Evolutionary conservation across 2,888 invertebrate genomes (phyloP).

Genomic region (Hirtodrosophila duncani): DNA sequence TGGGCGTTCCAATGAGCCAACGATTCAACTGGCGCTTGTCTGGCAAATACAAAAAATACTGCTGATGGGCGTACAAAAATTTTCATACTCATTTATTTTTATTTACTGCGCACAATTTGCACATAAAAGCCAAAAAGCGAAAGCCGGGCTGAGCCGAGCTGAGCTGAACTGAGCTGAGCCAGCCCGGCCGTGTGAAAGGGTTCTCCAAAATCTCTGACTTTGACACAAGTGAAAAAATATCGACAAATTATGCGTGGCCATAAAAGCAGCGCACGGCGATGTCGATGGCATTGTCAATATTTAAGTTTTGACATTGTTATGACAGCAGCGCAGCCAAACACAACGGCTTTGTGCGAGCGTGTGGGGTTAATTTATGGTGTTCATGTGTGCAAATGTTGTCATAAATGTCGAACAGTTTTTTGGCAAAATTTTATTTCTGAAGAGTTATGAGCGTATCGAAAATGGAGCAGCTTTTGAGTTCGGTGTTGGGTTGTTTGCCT

Average conservation of each 20-base stretch:
- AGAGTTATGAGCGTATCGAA: constrained; percentile 39
- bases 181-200: constrained; percentile 49
- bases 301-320: constrained; percentile 70
- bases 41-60: constrained; percentile 65
- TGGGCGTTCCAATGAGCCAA: constrained; percentile 16
- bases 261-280: constrained; percentile 56
- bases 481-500: constrained; percentile 23
- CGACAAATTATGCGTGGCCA: constrained; percentile 62
- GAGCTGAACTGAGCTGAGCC: constrained; percentile 21
- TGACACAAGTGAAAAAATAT: constrained; percentile 61
- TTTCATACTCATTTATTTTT: constrained; percentile 73
- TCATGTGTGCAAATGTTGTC: constrained; percentile 69
- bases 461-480: constrained; percentile 1
- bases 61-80: constrained; percentile 71
- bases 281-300: constrained; percentile 66
- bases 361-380: constrained; percentile 64
- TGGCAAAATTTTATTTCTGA: constrained; percentile 28
- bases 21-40: constrained; percentile 33
- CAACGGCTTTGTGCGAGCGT: constrained; percentile 19
- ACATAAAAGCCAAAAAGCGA: constrained; percentile 53
- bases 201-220: constrained; percentile 53
- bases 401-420: constrained; percentile 64
- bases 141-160: constrained; percentile 2
- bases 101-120: constrained; percentile 71
- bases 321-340: constrained; percentile 34